These are phyloP conservation scores for Cossypha polioptera DNA, from an alignment of 2,797 vertebrate genomes.

Conservation along the genomic window DNA sequence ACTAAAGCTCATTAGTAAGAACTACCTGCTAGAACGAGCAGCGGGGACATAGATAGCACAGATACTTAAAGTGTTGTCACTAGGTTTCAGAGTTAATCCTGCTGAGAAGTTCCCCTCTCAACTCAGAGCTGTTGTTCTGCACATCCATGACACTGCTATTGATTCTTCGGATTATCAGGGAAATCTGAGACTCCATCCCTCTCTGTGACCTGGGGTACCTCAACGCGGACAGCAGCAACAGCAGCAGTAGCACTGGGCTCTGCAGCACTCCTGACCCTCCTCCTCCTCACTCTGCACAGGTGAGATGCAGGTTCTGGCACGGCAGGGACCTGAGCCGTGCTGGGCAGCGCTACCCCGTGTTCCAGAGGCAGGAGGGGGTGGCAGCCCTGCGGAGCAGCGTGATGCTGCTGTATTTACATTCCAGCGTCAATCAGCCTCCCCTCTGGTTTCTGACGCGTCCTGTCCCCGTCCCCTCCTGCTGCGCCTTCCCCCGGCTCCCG, in stretches of 20 bases:
- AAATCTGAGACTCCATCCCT: not conserved
- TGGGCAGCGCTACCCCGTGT: not conserved
- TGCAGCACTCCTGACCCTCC: not conserved
- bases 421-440: not conserved
- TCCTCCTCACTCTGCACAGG: not conserved
- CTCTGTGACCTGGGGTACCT: accelerated
- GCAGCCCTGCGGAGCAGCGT: accelerated
- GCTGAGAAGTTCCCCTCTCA: not conserved
- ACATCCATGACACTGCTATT: not conserved
- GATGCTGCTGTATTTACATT: conserved; percentile 49
- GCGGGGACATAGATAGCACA: not conserved
- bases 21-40: not conserved
- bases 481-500: not conserved
- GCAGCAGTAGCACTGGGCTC: not conserved
- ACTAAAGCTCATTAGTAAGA: conserved; percentile 31
- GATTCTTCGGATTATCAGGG: not conserved
- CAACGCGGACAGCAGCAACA: not conserved
- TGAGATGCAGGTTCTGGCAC: accelerated
- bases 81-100: conserved; percentile 35
- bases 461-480: not conserved
- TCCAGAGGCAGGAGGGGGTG: not conserved
- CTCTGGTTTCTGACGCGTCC: not conserved
- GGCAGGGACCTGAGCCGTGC: not conserved
- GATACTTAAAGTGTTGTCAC: not conserved
- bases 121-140: not conserved